phyloP scores from a whole-genome alignment of 2,113 vertebrate genomes.

The Antennarius striatus region DNA sequence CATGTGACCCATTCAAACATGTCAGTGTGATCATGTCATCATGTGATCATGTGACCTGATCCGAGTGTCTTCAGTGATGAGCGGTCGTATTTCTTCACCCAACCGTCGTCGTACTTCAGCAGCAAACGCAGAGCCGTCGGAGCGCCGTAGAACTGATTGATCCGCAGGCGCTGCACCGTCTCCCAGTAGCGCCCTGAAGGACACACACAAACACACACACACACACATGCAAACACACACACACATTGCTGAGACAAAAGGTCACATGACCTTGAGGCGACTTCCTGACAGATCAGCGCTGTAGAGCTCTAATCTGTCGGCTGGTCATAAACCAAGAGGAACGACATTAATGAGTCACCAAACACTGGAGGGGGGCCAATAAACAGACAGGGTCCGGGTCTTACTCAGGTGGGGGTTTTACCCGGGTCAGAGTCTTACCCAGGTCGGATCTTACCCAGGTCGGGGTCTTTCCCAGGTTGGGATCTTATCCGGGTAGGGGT shows the following conservation, averaged over 20 bases:
- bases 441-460: too few species aligned
- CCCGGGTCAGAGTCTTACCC: too few species aligned
- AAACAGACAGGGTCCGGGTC: background rate
- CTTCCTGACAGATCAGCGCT: background rate
- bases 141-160: constrained; percentile 92
- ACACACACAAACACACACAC: constrained; percentile 23
- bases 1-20: background rate
- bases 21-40: too few species aligned
- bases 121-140: constrained; percentile 89
- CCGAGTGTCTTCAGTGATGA: constrained; percentile 88
- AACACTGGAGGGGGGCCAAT: background rate
- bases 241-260: background rate
- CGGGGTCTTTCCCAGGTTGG: too few species aligned
- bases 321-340: constrained; percentile 8
- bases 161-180: constrained; percentile 84
- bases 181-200: constrained; percentile 93
- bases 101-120: constrained; percentile 86
- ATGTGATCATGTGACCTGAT: constrained; percentile 79
- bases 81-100: constrained; percentile 91
- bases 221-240: background rate
- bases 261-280: background rate
- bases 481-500: too few species aligned
- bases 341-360: constrained; percentile 22
- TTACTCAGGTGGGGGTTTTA: too few species aligned
- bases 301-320: background rate